Base-by-base conservation (phyloP, 2,888 invertebrate genomes). In the Athalia circularis region DNA sequence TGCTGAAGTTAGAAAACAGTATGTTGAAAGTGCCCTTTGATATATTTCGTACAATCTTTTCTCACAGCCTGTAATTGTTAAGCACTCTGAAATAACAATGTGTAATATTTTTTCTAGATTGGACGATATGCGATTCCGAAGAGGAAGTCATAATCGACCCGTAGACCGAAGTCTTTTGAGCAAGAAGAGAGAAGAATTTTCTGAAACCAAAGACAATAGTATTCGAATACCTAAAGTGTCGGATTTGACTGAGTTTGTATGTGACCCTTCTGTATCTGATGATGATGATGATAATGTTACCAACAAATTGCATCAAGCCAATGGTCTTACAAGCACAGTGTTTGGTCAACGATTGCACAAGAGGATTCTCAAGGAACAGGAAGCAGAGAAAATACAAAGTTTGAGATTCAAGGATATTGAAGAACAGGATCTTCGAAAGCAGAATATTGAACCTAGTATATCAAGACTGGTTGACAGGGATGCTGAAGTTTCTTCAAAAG, bases 1-100 rank as follows among this genome's bases (percentile, higher is more conserved):
- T 75, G 83, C 84, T 0, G 90, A 92, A 8, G 85, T 92, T n/a
- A 88, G 90, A 79, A 84, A 80, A 47, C 80, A 91, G 90, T 90
- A 83, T 78, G 87, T 85, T 47, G 5, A 13, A 77, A 57, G 9
- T 70, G 0, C 15, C 11, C 15, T 4, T 52, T 0, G 29, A 57
- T 62, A 13, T 62, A 1, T 13, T 13, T 62, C 8, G 5, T 62
- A 8, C 62, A 62, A 62, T 13, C 6, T 3, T 13, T n/a, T n/a
- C 8, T 54, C 54, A 54, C n/a, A 8, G 29, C 29, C 29, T 29
- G 29, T 29, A 29, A 29, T 29, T 29, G 29, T 29, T 29, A 29
- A 29, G 29, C 29, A n/a, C 43, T 47, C 4, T 59, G 13, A 47
- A 15, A 5, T 62, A 50, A 52, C 5, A 5, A 72, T 47, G 13